Evolutionary conservation across 2,797 vertebrate species (phyloP), one percentile per base, ranked within the genome.

Genomic region (Enteromius trimaculatus): DNA sequence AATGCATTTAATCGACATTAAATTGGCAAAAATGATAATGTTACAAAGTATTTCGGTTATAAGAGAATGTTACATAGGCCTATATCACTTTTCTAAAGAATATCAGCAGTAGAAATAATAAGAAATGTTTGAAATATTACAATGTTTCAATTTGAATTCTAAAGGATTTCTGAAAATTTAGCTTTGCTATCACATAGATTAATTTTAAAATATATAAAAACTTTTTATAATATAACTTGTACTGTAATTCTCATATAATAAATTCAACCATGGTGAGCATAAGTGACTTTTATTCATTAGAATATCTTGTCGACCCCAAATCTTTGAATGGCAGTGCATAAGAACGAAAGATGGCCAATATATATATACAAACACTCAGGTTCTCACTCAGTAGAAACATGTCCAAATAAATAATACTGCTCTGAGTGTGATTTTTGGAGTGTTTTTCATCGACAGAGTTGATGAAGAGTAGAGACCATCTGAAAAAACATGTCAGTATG

Each of bases 401-500:
- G 17, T 74, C 39, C 53, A 81, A 72, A 81, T 81, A 81, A 81
- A 81, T 65, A 74, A 72, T 19, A 60, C 19, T 13, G 3, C 3
- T 58, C 72, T 51, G 49, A 76, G 58, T 77, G 71, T 75, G 85
- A 26, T 44, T 82, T 79, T 71, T 53, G 16, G 14, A 42, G 16
- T 65, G 44, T 70, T 80, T 47, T 65, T 84, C 23, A 77, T 58
- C 11, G 31, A 37, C 26, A 53, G 69, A 84, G 17, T 23, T 80
- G 71, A 62, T 84, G 82, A 88, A 86, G 75, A 39, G 70, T 47
- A 26, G 60, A 49, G 49, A 69, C 60, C 66, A 83, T 86, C 74
- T 85, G 66, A 80, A 47, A 69, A 80, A 80, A 66, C 34, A 79
- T 86, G 79, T 60, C n/a, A 75, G 76, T 69, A 34, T 49, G 19